phyloP scores from a whole-genome alignment of 1,140 invertebrate species.

The Drosophila fuyamai region DNA sequence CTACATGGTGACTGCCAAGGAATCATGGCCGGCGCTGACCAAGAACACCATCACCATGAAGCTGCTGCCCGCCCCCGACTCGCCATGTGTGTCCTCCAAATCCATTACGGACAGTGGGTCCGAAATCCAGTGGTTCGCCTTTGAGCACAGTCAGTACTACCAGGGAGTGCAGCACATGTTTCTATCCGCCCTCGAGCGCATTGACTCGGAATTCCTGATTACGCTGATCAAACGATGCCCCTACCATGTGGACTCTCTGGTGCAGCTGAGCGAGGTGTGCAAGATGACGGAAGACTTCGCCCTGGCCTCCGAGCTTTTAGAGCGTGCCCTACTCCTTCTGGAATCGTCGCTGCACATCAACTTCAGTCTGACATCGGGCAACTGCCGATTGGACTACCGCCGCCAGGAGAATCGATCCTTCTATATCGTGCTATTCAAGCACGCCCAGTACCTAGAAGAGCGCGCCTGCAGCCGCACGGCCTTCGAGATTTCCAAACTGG shows the following conservation, averaged over 20 bases:
- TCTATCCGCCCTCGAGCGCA: constrained; percentile 91
- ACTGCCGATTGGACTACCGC: constrained; percentile 92
- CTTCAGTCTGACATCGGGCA: constrained; percentile 91
- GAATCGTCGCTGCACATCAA: constrained; percentile 92
- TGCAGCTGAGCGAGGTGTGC: constrained; percentile 94
- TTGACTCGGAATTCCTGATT: constrained; percentile 92
- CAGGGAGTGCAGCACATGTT: constrained; percentile 91
- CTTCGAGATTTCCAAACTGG: constrained; percentile 91
- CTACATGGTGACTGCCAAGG: constrained; percentile 89
- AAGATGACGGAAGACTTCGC: constrained; percentile 91
- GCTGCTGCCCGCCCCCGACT: constrained; percentile 85
- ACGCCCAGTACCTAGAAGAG: constrained; percentile 92
- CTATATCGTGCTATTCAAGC: constrained; percentile 94
- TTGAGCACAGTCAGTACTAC: constrained; percentile 92
- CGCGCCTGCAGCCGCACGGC: constrained; percentile 93
- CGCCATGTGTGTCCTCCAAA: constrained; percentile 33
- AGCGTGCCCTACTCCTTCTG: constrained; percentile 91
- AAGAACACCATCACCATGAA: constrained; percentile 92
- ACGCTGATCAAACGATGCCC: constrained; percentile 92
- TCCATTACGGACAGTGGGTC: constrained; percentile 18
- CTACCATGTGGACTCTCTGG: constrained; percentile 93
- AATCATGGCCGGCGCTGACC: constrained; percentile 88
- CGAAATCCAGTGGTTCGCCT: constrained; percentile 89
- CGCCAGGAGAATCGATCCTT: constrained; percentile 94
- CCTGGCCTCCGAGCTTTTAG: constrained; percentile 91